Conservation (phyloP, 2,797 vertebrate genomes). For the Lagocephalus sceleratus region DNA sequence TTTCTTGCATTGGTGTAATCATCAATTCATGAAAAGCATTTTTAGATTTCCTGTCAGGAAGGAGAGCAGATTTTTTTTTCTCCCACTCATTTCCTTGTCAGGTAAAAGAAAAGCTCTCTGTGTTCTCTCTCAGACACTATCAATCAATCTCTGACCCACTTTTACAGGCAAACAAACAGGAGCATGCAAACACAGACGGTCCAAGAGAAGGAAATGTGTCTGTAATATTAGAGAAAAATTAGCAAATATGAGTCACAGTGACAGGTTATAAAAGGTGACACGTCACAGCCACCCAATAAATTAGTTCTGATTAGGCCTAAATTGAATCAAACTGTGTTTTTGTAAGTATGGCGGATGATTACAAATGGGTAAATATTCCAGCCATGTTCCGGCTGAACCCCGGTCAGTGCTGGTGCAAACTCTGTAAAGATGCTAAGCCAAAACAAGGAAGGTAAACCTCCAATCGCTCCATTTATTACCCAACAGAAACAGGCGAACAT, state of each 20-base stretch:
- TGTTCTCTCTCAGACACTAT: constrained; percentile 4
- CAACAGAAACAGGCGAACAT: not conserved
- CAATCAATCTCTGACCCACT: constrained; percentile 29
- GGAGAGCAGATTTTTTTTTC: not conserved
- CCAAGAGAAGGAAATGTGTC: constrained; percentile 1
- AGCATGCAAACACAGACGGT: not conserved
- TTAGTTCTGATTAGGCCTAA: not conserved
- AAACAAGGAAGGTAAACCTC: constrained; percentile 1
- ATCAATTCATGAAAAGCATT: constrained; percentile 13
- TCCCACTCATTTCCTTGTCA: constrained; percentile 13
- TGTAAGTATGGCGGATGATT: not conserved
- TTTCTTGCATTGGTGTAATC: not conserved
- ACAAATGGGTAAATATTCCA: constrained; percentile 1
- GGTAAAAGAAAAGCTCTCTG: not conserved
- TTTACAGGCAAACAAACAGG: constrained; percentile 6
- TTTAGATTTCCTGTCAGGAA: constrained; percentile 14
- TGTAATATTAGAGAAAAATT: not conserved
- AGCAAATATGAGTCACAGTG: not conserved
- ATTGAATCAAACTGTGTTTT: constrained; percentile 3
- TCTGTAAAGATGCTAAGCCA: constrained; percentile 10
- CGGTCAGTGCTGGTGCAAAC: too few relatives aligned
- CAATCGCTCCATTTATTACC: not conserved
- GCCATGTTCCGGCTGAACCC: too few relatives aligned
- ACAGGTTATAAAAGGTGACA: not conserved
- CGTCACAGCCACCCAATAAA: not conserved